A percentile compares a stretch with the other conserved stretches of the same genome.
phyloP scores from a whole-genome alignment of 2,888 invertebrate species.

The Volucella inflata region DNA sequence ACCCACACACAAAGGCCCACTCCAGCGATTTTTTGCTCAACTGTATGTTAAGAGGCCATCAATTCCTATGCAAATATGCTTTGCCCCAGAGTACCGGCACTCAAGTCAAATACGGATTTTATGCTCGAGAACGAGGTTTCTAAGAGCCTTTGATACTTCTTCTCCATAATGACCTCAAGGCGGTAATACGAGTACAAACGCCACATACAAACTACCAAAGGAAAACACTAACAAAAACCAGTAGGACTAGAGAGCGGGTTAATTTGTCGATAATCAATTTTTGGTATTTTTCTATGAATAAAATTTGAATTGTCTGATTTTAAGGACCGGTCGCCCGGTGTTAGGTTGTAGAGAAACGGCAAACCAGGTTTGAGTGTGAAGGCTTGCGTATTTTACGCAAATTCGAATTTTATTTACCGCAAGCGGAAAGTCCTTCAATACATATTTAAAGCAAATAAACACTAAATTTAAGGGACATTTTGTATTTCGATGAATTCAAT shows the following conservation, averaged over 20 bases:
- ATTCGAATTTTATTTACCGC: slow-evolving; percentile 32
- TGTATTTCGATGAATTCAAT: slow-evolving; percentile 10
- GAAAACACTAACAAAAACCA: neutral
- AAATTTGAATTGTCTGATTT: slow-evolving; percentile 40
- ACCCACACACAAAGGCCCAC: slow-evolving; percentile 32
- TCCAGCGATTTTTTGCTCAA: neutral
- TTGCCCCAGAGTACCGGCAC: slow-evolving; percentile 6
- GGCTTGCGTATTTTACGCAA: slow-evolving; percentile 29
- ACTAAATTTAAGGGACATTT: slow-evolving; percentile 24
- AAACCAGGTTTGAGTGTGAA: neutral
- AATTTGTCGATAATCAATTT: slow-evolving; percentile 57
- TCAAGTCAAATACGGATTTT: slow-evolving; percentile 49
- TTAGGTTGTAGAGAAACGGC: slow-evolving; percentile 5
- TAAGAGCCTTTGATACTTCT: slow-evolving; percentile 43
- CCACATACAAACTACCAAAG: neutral
- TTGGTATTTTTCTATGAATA: slow-evolving; percentile 53
- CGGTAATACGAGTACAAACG: neutral
- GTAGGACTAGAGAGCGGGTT: slow-evolving; percentile 24
- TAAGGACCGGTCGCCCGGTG: neutral
- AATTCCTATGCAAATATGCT: slow-evolving; percentile 61
- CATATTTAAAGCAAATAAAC: slow-evolving; percentile 15
- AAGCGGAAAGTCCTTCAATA: slow-evolving; percentile 15
- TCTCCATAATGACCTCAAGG: slow-evolving; percentile 26
- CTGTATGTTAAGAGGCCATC: slow-evolving; percentile 48
- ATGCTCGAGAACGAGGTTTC: slow-evolving; percentile 39